A percentile compares a stretch with the other conserved stretches of the same genome.
Evolutionary conservation across 2,113 vertebrate genomes (phyloP).

Genomic region (Bettongia penicillata): DNA sequence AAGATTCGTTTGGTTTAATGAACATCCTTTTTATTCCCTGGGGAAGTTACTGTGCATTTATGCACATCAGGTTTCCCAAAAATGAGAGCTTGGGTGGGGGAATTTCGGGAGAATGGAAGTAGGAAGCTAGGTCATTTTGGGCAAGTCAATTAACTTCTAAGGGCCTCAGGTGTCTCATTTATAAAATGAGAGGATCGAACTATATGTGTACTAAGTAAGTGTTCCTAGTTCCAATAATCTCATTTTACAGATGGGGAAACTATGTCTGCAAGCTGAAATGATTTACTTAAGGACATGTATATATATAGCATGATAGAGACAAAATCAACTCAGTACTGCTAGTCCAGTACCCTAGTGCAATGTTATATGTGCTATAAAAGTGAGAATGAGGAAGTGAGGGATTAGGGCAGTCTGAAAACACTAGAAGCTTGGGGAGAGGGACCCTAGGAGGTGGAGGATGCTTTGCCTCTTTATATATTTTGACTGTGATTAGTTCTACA

Average conservation of each 20-base stretch:
- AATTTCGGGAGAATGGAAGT: neutral
- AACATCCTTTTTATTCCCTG: conserved; percentile 3
- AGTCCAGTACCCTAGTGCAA: neutral
- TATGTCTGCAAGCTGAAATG: neutral
- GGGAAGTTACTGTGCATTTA: neutral
- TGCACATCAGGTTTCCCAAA: neutral
- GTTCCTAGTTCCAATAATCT: neutral
- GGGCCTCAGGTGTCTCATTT: neutral
- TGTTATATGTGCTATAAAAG: neutral
- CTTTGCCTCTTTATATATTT: neutral
- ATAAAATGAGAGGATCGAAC: neutral
- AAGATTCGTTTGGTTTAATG: conserved; percentile 8
- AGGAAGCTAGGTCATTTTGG: neutral
- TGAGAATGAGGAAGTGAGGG: neutral
- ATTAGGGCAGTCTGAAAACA: neutral
- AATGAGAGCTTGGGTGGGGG: neutral
- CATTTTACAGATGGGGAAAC: neutral
- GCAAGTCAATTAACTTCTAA: neutral
- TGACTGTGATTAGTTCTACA: neutral
- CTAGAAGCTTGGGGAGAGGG: neutral
- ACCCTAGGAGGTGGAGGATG: neutral
- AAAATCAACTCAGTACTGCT: neutral
- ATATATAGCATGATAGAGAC: neutral
- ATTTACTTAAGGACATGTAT: neutral
- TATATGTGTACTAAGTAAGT: neutral